A percentile compares a stretch with the other conserved stretches of the same genome.
Conservation (phyloP, 2,888 invertebrate species). For the Eubasilissa splendida region DNA sequence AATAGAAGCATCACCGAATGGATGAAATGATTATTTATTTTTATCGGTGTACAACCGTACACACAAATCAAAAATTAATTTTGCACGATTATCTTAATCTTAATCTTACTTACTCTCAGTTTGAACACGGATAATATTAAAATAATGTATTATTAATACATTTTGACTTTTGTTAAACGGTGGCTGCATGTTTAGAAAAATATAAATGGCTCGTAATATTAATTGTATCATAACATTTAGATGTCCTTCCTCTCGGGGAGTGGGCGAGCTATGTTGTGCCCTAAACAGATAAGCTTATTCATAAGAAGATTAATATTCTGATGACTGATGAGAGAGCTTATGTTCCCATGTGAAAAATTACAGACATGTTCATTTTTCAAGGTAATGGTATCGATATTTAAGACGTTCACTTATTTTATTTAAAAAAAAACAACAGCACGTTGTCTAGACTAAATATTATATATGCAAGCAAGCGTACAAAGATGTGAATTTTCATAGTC, state of each 20-base stretch:
- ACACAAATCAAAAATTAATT: no score
- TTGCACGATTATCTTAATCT: no score
- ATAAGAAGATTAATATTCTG: slow-evolving; percentile 30
- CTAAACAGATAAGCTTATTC: slow-evolving; percentile 7
- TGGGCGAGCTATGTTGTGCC: slow-evolving; percentile 19
- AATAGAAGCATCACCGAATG: no score
- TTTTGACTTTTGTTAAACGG: background rate
- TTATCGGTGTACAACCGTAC: no score
- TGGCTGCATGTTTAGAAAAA: slow-evolving; percentile 14
- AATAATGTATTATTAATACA: background rate
- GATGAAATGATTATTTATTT: no score
- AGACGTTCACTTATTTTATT: slow-evolving; percentile 22
- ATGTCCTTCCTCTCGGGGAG: slow-evolving; percentile 1
- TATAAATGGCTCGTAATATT: slow-evolving; percentile 18
- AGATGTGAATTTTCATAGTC: no score
- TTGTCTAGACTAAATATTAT: no score
- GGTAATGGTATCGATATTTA: slow-evolving; percentile 37
- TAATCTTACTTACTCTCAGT: no score
- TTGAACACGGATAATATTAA: background rate
- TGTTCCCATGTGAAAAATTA: slow-evolving; percentile 28
- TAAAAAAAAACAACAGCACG: background rate
- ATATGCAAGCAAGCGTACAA: no score
- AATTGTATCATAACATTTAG: slow-evolving; percentile 41
- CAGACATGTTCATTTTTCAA: slow-evolving; percentile 31
- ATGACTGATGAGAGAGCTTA: slow-evolving; percentile 20